phyloP scores from a whole-genome alignment of 2,888 invertebrate species.

The Oscheius myriophilus region DNA sequence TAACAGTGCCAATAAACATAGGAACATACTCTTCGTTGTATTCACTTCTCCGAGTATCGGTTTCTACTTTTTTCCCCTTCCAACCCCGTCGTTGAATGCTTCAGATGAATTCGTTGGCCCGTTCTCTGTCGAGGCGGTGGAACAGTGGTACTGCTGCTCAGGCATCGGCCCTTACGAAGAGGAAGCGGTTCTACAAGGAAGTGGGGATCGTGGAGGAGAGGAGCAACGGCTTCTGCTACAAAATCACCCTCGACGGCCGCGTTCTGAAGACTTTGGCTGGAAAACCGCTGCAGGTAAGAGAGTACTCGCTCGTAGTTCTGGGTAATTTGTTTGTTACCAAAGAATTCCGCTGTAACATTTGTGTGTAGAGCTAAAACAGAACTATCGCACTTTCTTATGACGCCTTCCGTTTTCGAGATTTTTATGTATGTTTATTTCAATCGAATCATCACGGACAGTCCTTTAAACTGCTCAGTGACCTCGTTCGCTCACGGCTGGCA shows the following conservation, averaged over 20 bases:
- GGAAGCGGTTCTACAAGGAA: conserved; percentile 52
- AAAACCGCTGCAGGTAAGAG: conserved; percentile 54
- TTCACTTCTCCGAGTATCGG: background rate
- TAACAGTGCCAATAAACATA: conserved; percentile 7
- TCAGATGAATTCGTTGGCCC: conserved; percentile 22
- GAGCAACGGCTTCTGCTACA: conserved; percentile 35
- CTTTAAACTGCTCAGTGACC: too few relatives aligned
- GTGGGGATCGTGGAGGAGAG: conserved; percentile 48
- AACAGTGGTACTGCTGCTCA: background rate
- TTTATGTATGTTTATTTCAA: too few relatives aligned
- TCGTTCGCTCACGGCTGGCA: too few relatives aligned
- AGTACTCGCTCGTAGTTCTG: too few relatives aligned
- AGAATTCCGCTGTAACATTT: too few relatives aligned
- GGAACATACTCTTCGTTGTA: background rate
- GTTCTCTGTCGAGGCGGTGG: conserved; percentile 9
- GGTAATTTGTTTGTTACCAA: too few relatives aligned
- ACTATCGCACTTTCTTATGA: too few relatives aligned
- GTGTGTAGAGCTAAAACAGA: too few relatives aligned
- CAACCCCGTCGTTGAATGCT: background rate
- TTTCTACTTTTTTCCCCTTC: background rate
- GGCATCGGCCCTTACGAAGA: conserved; percentile 52
- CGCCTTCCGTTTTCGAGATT: too few relatives aligned
- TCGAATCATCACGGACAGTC: too few relatives aligned
- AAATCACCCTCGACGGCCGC: conserved; percentile 58
- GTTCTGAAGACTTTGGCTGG: conserved; percentile 60